A percentile compares a stretch with the other conserved stretches of the same genome.
These are phyloP conservation scores for Phenganax subtilis DNA, from an alignment of 92 coral and sea anemone genomes.

Conservation along the genomic window DNA sequence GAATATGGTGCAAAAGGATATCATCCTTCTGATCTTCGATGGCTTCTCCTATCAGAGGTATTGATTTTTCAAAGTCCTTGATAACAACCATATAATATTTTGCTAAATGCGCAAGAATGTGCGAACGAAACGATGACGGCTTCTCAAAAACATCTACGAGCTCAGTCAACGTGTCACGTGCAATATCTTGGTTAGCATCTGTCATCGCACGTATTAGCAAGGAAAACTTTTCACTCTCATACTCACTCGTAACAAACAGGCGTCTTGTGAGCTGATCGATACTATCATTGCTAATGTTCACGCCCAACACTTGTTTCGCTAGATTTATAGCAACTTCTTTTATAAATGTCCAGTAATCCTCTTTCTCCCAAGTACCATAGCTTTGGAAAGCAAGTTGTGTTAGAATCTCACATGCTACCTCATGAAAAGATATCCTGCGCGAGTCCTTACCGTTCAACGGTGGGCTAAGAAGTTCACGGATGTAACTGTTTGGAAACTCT, in stretches of 20 bases:
- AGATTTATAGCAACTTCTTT: constrained; percentile 55
- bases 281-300: constrained; percentile 43
- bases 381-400: constrained; percentile 38
- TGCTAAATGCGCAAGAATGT: constrained; percentile 70
- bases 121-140: constrained; percentile 64
- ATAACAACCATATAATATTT: constrained; percentile 56
- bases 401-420: constrained; percentile 70
- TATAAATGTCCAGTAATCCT: constrained; percentile 37
- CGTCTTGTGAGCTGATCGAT: constrained; percentile 68
- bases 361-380: background rate
- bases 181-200: constrained; percentile 46
- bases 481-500: constrained; percentile 50
- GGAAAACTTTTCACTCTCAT: constrained; percentile 66
- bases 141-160: constrained; percentile 53
- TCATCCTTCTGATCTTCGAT: constrained; percentile 55
- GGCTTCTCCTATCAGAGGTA: constrained; percentile 60
- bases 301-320: constrained; percentile 57
- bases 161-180: constrained; percentile 61
- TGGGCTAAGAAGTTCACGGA: constrained; percentile 68
- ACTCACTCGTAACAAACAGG: constrained; percentile 70
- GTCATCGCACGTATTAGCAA: constrained; percentile 56
- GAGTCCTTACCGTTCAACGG: constrained; percentile 44
- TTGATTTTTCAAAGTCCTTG: constrained; percentile 42
- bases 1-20: constrained; percentile 64
- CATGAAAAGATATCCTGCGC: constrained; percentile 69